phyloP scores from a whole-genome alignment of 1,140 invertebrate genomes.

The Sinonovacula constricta region DNA sequence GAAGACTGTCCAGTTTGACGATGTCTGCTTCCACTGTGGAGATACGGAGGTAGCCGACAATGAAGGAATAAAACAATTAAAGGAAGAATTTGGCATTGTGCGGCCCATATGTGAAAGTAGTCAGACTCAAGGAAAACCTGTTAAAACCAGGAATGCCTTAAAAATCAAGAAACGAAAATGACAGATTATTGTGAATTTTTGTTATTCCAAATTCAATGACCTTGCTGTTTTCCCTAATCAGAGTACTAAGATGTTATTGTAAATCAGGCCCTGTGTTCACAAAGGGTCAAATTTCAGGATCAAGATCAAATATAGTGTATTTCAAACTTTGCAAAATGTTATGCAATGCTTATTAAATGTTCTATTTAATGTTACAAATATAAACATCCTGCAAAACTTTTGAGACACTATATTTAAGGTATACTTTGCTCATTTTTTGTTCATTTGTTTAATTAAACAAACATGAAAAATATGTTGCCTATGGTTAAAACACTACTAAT shows the following conservation, averaged over 20 bases:
- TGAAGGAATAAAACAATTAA: constrained; percentile 1
- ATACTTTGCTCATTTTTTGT: no score
- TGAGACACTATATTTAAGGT: no score
- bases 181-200: not conserved
- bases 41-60: constrained; percentile 2
- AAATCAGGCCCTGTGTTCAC: constrained; percentile 1
- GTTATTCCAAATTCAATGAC: no score
- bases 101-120: constrained; percentile 2
- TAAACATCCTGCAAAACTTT: no score
- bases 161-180: constrained; percentile 17
- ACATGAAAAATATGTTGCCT: no score
- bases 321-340: no score
- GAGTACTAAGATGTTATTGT: constrained; percentile 4
- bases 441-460: no score
- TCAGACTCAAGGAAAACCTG: constrained; percentile 1
- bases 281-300: not conserved
- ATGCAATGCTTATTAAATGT: no score
- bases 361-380: no score
- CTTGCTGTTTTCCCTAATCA: constrained; percentile 4
- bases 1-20: constrained; percentile 18
- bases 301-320: no score
- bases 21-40: constrained; percentile 16
- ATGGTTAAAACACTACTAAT: no score
- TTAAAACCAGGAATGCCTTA: constrained; percentile 5
- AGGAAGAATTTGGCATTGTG: not conserved